These are phyloP conservation scores for Apteryx mantelli DNA, from an alignment of 2,113 vertebrate genomes.

Conservation along the genomic window DNA sequence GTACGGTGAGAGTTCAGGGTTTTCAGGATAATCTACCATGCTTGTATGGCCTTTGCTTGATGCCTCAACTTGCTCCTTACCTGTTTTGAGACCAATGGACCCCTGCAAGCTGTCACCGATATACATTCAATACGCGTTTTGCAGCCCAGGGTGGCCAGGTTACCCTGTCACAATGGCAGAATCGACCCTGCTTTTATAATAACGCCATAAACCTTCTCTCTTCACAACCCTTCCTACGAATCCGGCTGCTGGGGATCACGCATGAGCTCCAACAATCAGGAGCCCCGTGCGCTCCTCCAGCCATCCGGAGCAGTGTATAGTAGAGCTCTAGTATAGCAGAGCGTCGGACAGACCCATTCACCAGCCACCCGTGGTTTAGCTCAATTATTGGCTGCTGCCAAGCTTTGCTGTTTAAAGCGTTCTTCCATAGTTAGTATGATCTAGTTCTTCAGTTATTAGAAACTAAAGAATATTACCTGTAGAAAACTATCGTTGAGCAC, in stretches of 20 bases:
- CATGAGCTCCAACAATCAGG: background rate
- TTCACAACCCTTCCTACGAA: background rate
- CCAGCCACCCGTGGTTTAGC: background rate
- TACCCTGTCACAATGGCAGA: accelerated
- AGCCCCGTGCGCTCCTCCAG: background rate
- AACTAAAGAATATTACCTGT: too few species aligned
- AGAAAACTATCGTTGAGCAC: too few species aligned
- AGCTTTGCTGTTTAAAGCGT: accelerated
- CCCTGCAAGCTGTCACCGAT: background rate
- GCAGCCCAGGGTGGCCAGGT: background rate
- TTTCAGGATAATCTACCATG: background rate
- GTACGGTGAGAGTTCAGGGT: background rate
- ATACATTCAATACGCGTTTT: background rate
- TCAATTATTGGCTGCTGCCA: background rate
- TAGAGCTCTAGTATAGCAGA: background rate
- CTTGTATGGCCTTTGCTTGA: background rate
- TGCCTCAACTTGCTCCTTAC: background rate
- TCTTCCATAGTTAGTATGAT: background rate
- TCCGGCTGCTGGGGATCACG: background rate
- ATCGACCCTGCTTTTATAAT: background rate
- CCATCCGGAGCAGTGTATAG: background rate
- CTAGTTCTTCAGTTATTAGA: background rate
- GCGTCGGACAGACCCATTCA: background rate
- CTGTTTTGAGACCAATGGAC: background rate
- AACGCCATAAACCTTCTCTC: background rate